Conservation (phyloP, 2,113 vertebrate genomes). For the Rhombomys opimus region DNA sequence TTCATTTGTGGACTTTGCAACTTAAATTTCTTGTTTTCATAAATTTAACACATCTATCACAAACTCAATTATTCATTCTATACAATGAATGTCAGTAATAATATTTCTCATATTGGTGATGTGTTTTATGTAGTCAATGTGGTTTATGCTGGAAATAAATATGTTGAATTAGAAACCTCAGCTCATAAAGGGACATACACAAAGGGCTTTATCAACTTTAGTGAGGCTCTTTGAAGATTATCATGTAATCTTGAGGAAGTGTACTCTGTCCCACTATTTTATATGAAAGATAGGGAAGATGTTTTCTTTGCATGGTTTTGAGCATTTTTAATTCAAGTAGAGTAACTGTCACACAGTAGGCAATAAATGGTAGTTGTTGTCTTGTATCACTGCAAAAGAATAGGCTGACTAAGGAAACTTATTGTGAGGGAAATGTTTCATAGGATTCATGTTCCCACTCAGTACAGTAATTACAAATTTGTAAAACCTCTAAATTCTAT, state of each 20-base stretch:
- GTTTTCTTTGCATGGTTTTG: background rate
- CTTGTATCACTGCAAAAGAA: background rate
- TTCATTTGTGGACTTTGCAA: conserved; percentile 36
- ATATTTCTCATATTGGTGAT: conserved; percentile 55
- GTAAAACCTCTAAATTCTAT: conserved; percentile 16
- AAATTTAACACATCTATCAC: background rate
- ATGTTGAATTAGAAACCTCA: conserved; percentile 31
- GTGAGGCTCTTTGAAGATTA: conserved; percentile 14
- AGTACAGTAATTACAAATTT: background rate
- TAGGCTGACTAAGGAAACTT: conserved; percentile 30
- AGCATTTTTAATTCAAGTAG: conserved; percentile 33
- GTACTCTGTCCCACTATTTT: conserved; percentile 28
- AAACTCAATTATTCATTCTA: conserved; percentile 33
- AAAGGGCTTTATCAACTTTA: background rate
- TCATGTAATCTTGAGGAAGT: conserved; percentile 23
- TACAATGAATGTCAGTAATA: conserved; percentile 40
- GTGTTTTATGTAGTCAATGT: background rate
- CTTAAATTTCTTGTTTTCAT: conserved; percentile 43
- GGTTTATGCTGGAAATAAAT: conserved; percentile 43
- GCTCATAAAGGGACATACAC: background rate
- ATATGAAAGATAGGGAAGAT: conserved; percentile 18
- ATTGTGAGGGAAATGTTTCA: conserved; percentile 41
- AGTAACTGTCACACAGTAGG: background rate
- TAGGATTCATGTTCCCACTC: background rate
- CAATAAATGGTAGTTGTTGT: conserved; percentile 36